Evolutionary conservation across 2,113 vertebrate genomes (phyloP), one percentile per base, ranked within the genome.

Genomic region (Lutjanus erythropterus): DNA sequence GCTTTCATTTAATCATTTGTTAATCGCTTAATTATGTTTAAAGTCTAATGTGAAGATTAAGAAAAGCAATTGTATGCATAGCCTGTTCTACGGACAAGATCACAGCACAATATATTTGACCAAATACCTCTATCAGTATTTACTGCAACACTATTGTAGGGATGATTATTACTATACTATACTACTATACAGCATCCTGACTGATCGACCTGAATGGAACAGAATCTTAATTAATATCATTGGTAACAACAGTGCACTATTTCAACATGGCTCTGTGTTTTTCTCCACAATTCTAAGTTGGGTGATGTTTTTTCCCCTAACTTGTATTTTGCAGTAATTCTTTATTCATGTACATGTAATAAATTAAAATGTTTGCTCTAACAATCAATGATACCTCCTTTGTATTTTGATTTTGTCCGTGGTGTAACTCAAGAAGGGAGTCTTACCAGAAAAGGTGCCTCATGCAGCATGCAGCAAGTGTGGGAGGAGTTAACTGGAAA

Each of bases 391-490:
- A 62, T 12, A 11, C 11, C 37, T 25, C 5, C 12, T 68, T 47
- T 37, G 21, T 19, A 15, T 56, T 58, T 46, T 46, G 2, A 16
- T 7, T 12, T 60, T 4, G 16, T 21, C 25, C 47, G 37, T 75
- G 31, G n/a, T 87, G 65, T 67, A 80, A 78, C 65, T 93, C 93
- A 95, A 91, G 74, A 71, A 64, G 56, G 68, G 76, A 94, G 85
- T 94, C 97, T 98, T 98, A 98, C 97, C 97, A 95, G 96, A 92
- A 94, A 94, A 92, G 88, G 93, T 93, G 93, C 92, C 90, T 95
- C 97, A 97, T 97, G 97, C 96, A 97, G 96, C 97, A 98, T 98
- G 97, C 97, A 97, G 96, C 94, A 96, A 97, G 95, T 96, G 95
- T 96, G 93, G 96, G 94, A 94, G 96, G 92, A 92, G 94, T 97